Base-by-base conservation (phyloP, 2,888 invertebrate genomes). In the Malacosoma neustria region DNA sequence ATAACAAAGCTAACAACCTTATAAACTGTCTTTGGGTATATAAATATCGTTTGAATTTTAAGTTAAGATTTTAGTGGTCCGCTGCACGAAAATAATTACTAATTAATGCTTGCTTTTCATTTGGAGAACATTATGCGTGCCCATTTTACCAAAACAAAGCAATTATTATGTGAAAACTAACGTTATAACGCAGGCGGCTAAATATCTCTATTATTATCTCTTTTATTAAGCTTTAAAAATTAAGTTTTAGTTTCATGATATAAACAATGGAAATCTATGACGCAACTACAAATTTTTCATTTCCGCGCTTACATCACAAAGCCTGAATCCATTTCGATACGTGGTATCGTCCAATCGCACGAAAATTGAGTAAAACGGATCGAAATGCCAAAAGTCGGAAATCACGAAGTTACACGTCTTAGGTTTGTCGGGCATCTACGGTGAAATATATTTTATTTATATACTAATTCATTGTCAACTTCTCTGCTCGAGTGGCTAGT, bases 271-370 rank as follows among this genome's bases (percentile, higher is more conserved):
- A 64, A 61, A 63, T 61, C 61, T 60, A 53, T 61, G 56, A 64
- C 57, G 58, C 56, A 66, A 65, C 65, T 67, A 63, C 57, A 61
- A 68, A 64, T 61, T 67, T 73, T 73, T 73, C 69, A 75, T 77
- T 79, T 77, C 73, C 73, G 70, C 53, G 65, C 61, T 67, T 64
- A 64, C 66, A 61, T 73, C 72, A 70, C 54, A 54, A 55, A 57
- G 61, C 65, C 66, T 65, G 59, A 68, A 69, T 61, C 61, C 61
- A 67, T 72, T 73, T 64, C 64, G 63, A 55, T 55, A 66, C 65
- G 56, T 61, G 66, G 64, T 69, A 53, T 52, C 50, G 59, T 57
- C 56, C 54, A 57, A 61, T 57, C 48, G 54, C 59, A 54, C 5
- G 22, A 6, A 3, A 9, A 22, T 22, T 22, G 5, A 4, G 9